Evolutionary conservation across 2,888 invertebrate genomes (phyloP), one percentile per base, ranked within the genome.

Genomic region (Exephanes ischioxanthus): DNA sequence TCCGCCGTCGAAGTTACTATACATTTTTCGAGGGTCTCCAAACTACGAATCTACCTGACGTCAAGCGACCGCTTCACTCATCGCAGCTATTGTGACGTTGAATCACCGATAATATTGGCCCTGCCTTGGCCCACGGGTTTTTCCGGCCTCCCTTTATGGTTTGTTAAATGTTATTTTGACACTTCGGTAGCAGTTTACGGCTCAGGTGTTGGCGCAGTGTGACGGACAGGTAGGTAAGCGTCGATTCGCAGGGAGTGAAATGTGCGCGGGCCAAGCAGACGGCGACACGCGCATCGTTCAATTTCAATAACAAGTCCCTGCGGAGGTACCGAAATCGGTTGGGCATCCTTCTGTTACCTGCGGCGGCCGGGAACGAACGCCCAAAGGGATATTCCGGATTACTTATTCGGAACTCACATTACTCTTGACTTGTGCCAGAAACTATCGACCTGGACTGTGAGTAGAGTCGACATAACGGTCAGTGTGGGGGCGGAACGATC

Each of bases 151-250:
- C 16, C 14, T 16, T 11, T 19, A 41, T 14, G n/a, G 79, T 79
- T 68, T 75, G 70, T 5, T 30, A 53, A 77, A 77, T 72, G 51
- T 80, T 80, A 77, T 80, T 80, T 84, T 71, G 70, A 80, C 79
- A 80, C 75, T 45, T 71, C 76, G 79, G 80, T 80, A 80, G 84
- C 79, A 53, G 71, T 71, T 76, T 76, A 70, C 45, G 70, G 33
- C 55, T 76, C 80, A 72, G 80, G 77, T 72, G 77, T 19, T 26
- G 19, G 67, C 30, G 19, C n/a, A 51, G 61, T 19, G 71, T 61
- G 53, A 68, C 67, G 53, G 37, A 67, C 68, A 73, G 78, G 48
- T 58, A 55, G 66, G 61, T 30, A 41, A 7, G 6, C n/a, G 9
- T 67, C 22, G 22, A 0, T 22, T 51, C n/a, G 9, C 71, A 16